These are phyloP conservation scores for Cantharis rufa DNA, from an alignment of 2,888 invertebrate genomes.

Conservation along the genomic window DNA sequence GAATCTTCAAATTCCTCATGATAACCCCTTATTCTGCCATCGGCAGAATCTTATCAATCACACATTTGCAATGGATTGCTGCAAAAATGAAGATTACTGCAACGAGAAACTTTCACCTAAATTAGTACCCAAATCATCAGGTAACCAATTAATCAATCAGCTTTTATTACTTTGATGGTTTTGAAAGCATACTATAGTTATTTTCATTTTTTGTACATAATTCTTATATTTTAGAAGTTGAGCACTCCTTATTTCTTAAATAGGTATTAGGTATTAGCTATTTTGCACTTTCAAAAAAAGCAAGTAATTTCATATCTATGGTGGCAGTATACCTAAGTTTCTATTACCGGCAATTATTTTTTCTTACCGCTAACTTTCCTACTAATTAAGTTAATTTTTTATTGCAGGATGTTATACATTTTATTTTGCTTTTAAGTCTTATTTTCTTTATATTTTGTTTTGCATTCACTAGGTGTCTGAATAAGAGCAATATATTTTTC, in stretches of 20 bases:
- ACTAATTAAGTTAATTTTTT: conserved; percentile 22
- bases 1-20: conserved; percentile 74
- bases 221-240: conserved; percentile 13
- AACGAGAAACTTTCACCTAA: conserved; percentile 72
- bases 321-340: conserved; percentile 24
- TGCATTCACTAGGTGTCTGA: conserved; percentile 44
- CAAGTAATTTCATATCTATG: conserved; percentile 3
- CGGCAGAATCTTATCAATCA: conserved; percentile 74
- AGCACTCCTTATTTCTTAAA: conserved; percentile 25
- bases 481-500: conserved; percentile 36
- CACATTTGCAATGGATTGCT: conserved; percentile 80
- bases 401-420: conserved; percentile 17
- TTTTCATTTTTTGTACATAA: conserved; percentile 35
- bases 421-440: conserved; percentile 29
- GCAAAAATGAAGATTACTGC: conserved; percentile 76
- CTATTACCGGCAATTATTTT: conserved; percentile 22
- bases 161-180: conserved; percentile 2
- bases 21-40: conserved; percentile 83
- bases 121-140: conserved; percentile 69
- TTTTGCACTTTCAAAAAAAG: conserved; percentile 1
- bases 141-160: conserved; percentile 57
- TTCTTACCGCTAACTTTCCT: conserved; percentile 15
- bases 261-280: conserved; percentile 10
- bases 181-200: conserved; percentile 8
- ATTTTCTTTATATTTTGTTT: conserved; percentile 34